phyloP scores from a whole-genome alignment of 2,797 vertebrate species.

The Chelmon rostratus region DNA sequence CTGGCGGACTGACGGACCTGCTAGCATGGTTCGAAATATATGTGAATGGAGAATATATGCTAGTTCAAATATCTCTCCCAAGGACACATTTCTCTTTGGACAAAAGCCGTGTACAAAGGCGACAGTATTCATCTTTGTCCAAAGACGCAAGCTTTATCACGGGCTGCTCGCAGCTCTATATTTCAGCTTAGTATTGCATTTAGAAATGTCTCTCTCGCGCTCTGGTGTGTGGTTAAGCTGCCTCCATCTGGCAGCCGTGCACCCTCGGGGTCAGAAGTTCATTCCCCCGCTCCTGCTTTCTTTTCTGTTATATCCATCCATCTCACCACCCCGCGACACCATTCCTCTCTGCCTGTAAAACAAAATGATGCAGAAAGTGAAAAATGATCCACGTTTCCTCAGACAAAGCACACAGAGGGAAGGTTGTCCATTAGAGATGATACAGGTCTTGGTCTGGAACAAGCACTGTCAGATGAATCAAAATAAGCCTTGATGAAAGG shows the following conservation, averaged over 20 bases:
- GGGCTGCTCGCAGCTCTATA: conserved; percentile 6
- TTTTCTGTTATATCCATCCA: conserved; percentile 40
- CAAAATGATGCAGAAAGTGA: conserved; percentile 41
- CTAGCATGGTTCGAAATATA: neutral
- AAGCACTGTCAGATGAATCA: neutral
- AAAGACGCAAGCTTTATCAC: conserved; percentile 13
- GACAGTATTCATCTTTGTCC: conserved; percentile 20
- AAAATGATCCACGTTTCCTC: conserved; percentile 26
- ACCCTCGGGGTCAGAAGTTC: conserved; percentile 51
- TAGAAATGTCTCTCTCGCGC: conserved; percentile 39
- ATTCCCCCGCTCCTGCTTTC: conserved; percentile 24
- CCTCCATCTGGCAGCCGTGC: conserved; percentile 20
- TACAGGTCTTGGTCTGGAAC: neutral
- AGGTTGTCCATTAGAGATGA: conserved; percentile 4
- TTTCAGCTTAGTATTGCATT: conserved; percentile 31
- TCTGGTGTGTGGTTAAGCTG: conserved; percentile 24
- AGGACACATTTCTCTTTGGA: neutral
- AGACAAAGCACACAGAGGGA: conserved; percentile 22
- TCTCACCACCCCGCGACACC: conserved; percentile 17
- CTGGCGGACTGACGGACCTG: neutral
- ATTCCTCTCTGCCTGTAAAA: conserved; percentile 29
- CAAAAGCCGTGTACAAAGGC: conserved; percentile 7
- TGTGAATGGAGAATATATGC: neutral
- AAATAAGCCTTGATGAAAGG: neutral
- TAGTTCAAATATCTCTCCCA: neutral